Conservation (phyloP, 2,113 vertebrate genomes). For the Oreocharis arfaki region DNA sequence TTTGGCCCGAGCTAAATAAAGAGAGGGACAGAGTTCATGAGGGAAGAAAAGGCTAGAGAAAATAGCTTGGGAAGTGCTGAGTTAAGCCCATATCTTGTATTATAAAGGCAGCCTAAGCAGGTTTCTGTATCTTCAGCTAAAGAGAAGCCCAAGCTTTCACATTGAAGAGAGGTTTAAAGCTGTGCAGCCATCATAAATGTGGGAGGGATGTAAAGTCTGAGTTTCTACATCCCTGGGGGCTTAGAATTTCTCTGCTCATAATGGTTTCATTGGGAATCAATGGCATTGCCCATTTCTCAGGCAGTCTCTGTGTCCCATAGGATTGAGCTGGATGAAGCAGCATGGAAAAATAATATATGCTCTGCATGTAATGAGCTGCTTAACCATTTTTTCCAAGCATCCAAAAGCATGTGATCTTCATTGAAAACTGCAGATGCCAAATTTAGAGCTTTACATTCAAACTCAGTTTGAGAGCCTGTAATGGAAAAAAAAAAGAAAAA, state of each 20-base stretch:
- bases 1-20: not conserved
- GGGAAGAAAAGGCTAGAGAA: not conserved
- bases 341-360: conserved; percentile 48
- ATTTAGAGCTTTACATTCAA: conserved; percentile 23
- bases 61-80: not conserved
- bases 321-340: conserved; percentile 16
- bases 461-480: not conserved
- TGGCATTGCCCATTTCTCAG: conserved; percentile 34
- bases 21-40: not conserved
- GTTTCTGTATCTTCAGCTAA: not conserved
- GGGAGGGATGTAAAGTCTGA: not conserved
- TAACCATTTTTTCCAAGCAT: conserved; percentile 41
- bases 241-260: not conserved
- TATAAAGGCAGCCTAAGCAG: not conserved
- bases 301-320: not conserved
- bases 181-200: not conserved
- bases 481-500: not conserved
- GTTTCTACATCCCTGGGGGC: not conserved
- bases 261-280: conserved; percentile 30
- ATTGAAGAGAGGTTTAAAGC: not conserved
- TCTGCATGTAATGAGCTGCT: conserved; percentile 4
- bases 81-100: not conserved
- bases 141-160: not conserved
- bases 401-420: conserved; percentile 41
- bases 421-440: conserved; percentile 30